Evolutionary conservation across 2,888 invertebrate species (phyloP), one percentile per base, ranked within the genome.

Genomic region (Epirrhoe alternata): DNA sequence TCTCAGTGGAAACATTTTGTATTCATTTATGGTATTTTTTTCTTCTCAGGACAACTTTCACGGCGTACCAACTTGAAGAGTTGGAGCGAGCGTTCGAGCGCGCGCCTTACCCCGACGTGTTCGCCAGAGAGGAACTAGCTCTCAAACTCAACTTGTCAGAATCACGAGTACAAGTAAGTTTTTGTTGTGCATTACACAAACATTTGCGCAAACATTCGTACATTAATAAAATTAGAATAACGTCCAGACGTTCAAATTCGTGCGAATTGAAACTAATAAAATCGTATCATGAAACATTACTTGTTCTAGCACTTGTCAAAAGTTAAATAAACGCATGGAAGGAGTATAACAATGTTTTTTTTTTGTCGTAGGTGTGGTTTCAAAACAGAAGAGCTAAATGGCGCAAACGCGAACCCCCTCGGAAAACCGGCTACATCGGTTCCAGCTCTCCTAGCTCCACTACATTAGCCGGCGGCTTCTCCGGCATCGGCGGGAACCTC

Each of bases 41-140:
- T 86, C 71, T 78, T 90, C 87, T 4, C 94, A 98, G 99, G 88
- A 99, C 99, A 1, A 99, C 99, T 6, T 99, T 99, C 83, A 98
- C 98, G 5, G 98, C 98, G 0, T 98, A 97, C 83, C 99, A 99
- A 86, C 91, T 99, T 69, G 98, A 98, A 84, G 98, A 98, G 81
- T 87, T 99, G 79, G 99, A 99, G 85, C 94, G 98, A 53, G 98
- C 98, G 0, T 99, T 99, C 83, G 98, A 99, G 85, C 94, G 98
- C 42, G 99, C 98, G 0, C 99, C 99, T 0, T 99, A 99, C 83
- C 99, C 99, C 0, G 99, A 99, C 86, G 98, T 99, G 0, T 98
- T 98, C 82, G 98, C 98, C 1, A 94, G 99, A 65, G 98, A 99
- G 86, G 98, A 98, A 85, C 92, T 99, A 64, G 99, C 99, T 57